Conservation (phyloP, 2,888 invertebrate genomes). For the Hanleya hanleyi region DNA sequence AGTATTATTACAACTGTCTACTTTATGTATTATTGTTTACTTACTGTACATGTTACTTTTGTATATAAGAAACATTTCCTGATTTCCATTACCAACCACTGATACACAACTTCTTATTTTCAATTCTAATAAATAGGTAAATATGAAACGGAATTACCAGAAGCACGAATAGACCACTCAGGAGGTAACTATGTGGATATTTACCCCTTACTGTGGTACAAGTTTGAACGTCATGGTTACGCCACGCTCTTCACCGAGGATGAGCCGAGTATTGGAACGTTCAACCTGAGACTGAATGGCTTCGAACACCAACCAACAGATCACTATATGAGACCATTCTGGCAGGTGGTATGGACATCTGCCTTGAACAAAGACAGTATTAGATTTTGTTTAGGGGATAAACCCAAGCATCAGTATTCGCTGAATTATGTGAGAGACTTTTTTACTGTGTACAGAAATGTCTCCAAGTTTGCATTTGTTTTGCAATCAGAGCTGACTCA, state of each 20-base stretch:
- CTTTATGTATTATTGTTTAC: too few relatives aligned
- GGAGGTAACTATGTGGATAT: slow-evolving; percentile 50
- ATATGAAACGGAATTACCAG: slow-evolving; percentile 55
- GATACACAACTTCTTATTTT: too few relatives aligned
- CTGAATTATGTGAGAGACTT: slow-evolving; percentile 65
- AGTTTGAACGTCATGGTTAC: slow-evolving; percentile 60
- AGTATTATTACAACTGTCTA: too few relatives aligned
- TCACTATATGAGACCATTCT: slow-evolving; percentile 71
- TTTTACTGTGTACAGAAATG: slow-evolving; percentile 54
- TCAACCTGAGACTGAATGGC: slow-evolving; percentile 66
- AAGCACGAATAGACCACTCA: slow-evolving; percentile 39
- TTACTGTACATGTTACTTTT: too few relatives aligned
- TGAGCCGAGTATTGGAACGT: slow-evolving; percentile 60
- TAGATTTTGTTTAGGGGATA: slow-evolving; percentile 56
- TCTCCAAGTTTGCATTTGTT: slow-evolving; percentile 63
- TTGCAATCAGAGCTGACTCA: slow-evolving; percentile 65
- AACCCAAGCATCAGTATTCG: slow-evolving; percentile 59
- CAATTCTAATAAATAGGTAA: too few relatives aligned
- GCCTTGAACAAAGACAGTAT: slow-evolving; percentile 42
- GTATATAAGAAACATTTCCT: too few relatives aligned
- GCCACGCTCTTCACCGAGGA: slow-evolving; percentile 70
- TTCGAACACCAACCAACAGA: slow-evolving; percentile 66
- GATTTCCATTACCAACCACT: too few relatives aligned
- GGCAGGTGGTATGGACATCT: slow-evolving; percentile 57
- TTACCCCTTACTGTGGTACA: slow-evolving; percentile 66